A percentile compares a stretch with the other conserved stretches of the same genome.
Evolutionary conservation across 1,140 invertebrate species (phyloP).

Genomic region (Probaryconus sp.): DNA sequence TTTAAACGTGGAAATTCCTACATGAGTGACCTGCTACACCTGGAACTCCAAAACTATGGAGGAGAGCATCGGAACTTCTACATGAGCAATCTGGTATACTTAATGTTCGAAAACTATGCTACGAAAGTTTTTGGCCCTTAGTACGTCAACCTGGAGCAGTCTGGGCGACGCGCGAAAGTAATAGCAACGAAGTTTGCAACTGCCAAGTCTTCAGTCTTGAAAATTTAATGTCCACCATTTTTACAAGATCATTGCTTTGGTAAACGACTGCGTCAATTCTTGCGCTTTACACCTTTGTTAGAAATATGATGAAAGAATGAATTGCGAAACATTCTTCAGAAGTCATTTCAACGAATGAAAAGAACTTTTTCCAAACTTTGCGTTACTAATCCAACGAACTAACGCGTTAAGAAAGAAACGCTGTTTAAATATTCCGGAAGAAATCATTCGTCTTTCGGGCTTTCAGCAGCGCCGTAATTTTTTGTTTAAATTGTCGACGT

Average conservation of each 20-base stretch:
- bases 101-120: slow-evolving; percentile 55
- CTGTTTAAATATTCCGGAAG: no score
- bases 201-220: slow-evolving; percentile 25
- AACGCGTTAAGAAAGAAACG: no score
- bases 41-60: slow-evolving; percentile 34
- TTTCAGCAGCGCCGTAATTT: no score
- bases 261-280: slow-evolving; percentile 34
- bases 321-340: slow-evolving; percentile 10
- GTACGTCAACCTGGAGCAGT: slow-evolving; percentile 43
- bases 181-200: slow-evolving; percentile 46
- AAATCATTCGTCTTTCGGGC: no score
- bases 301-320: slow-evolving; percentile 24
- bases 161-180: slow-evolving; percentile 39
- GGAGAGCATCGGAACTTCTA: slow-evolving; percentile 41
- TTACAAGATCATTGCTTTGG: slow-evolving; percentile 50
- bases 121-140: slow-evolving; percentile 50
- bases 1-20: slow-evolving; percentile 41
- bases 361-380: not conserved
- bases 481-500: no score
- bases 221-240: slow-evolving; percentile 55
- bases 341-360: slow-evolving; percentile 8
- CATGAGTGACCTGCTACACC: slow-evolving; percentile 33
- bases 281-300: slow-evolving; percentile 11
- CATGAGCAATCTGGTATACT: slow-evolving; percentile 54
- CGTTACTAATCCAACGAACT: no score